Percentiles rank a stretch among this genome's conserved stretches.
These are phyloP conservation scores for Acanthurus lineatus DNA, from an alignment of 2,797 vertebrate species.

Conservation along the genomic window DNA sequence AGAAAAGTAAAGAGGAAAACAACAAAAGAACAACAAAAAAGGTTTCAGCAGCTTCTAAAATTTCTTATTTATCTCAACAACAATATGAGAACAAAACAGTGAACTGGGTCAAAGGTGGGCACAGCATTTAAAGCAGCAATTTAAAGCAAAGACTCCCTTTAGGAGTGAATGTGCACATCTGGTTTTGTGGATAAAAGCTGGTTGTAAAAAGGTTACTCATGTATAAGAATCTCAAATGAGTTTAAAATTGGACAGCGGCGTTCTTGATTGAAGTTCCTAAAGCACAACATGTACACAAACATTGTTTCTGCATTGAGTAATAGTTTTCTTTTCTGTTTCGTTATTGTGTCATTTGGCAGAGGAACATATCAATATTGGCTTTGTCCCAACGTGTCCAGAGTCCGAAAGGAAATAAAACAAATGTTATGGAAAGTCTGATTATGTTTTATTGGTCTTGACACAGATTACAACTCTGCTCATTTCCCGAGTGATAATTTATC, in stretches of 20 bases:
- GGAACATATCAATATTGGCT: constrained; percentile 25
- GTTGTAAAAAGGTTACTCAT: constrained; percentile 4
- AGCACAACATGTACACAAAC: background rate
- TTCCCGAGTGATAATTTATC: background rate
- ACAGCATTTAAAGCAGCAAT: constrained; percentile 41
- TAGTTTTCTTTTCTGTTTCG: background rate
- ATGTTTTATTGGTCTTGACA: constrained; percentile 18
- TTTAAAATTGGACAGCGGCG: background rate
- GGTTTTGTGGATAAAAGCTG: constrained; percentile 21
- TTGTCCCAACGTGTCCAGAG: constrained; percentile 31
- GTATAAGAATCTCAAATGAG: constrained; percentile 1
- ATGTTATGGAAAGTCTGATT: background rate
- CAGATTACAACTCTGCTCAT: constrained; percentile 2
- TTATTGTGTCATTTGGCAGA: constrained; percentile 14
- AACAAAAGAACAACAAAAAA: constrained; percentile 28
- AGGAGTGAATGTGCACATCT: constrained; percentile 28
- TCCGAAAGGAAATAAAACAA: constrained; percentile 34
- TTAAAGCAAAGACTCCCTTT: background rate
- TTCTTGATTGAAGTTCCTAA: background rate
- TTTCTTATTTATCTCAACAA: constrained; percentile 18
- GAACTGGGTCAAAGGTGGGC: background rate
- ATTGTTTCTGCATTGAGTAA: background rate
- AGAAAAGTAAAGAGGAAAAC: background rate
- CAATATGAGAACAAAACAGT: too few relatives aligned
- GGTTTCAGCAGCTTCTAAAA: constrained; percentile 27